Percentiles rank a stretch among this genome's conserved stretches.
These are phyloP conservation scores for Dinocampus coccinellae DNA, from an alignment of 2,888 invertebrate species.

Conservation along the genomic window DNA sequence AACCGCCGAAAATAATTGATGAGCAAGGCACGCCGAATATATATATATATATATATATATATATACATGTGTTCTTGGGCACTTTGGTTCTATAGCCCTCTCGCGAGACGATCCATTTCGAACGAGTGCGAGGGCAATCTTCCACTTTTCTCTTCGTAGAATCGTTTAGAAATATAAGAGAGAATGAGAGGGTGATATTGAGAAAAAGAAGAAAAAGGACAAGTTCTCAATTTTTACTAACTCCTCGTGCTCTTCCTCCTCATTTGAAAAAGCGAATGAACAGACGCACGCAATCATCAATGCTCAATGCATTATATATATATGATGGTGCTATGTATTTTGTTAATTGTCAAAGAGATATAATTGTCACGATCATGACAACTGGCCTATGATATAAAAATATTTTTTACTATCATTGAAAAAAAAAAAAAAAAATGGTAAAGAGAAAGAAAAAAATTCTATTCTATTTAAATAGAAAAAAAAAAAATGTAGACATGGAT, in stretches of 20 bases:
- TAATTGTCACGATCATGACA: neutral
- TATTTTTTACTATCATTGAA: neutral
- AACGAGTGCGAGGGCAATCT: constrained; percentile 49
- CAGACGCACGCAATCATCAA: constrained; percentile 23
- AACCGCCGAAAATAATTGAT: constrained; percentile 50
- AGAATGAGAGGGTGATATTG: constrained; percentile 16
- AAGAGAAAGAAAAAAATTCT: no score
- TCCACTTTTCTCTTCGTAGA: constrained; percentile 52
- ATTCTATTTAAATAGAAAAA: no score
- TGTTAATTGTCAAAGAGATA: neutral
- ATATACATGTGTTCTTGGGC: constrained; percentile 15
- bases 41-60: constrained; percentile 25
- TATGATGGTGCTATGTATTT: constrained; percentile 1
- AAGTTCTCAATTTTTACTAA: constrained; percentile 21
- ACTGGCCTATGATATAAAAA: neutral
- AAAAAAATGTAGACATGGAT: neutral
- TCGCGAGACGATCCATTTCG: constrained; percentile 47
- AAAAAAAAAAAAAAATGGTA: no score
- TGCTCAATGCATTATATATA: constrained; percentile 23
- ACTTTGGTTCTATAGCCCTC: constrained; percentile 22
- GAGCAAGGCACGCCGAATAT: constrained; percentile 33
- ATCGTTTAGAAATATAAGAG: constrained; percentile 46
- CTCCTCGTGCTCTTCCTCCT: neutral
- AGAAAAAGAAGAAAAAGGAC: constrained; percentile 20
- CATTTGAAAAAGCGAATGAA: constrained; percentile 10